A percentile compares a stretch with the other conserved stretches of the same genome.
Evolutionary conservation across 2,797 vertebrate species (phyloP).

Genomic region (Hydrophis major): DNA sequence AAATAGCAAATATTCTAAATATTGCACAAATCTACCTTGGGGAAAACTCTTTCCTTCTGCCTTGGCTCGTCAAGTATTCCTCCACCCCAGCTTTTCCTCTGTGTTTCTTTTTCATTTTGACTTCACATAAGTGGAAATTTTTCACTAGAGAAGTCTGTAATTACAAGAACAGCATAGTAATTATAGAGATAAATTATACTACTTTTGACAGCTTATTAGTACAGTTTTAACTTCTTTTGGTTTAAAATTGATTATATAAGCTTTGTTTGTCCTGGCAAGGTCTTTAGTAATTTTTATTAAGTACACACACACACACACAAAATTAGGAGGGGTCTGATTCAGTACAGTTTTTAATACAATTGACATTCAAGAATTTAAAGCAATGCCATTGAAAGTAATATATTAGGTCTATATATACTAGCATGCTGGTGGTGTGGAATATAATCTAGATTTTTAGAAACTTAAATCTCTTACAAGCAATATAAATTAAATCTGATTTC

Average conservation of each 20-base stretch:
- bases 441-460: not conserved
- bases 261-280: not conserved
- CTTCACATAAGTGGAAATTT: not conserved
- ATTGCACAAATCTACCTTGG: not conserved
- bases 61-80: not conserved
- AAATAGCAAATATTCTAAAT: not conserved
- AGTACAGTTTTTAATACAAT: not conserved
- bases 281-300: not conserved
- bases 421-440: not conserved
- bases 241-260: not conserved
- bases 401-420: not conserved
- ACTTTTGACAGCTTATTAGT: slow-evolving; percentile 7
- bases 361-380: not conserved
- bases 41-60: not conserved
- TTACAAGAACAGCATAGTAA: not conserved
- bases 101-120: not conserved
- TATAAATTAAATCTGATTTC: not conserved
- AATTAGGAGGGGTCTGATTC: not conserved
- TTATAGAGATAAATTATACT: not conserved
- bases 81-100: not conserved
- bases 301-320: not conserved
- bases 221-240: not conserved
- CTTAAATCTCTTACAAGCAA: not conserved
- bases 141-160: not conserved
- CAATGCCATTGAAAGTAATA: not conserved